These are phyloP conservation scores for Leucophora obtusa DNA, from an alignment of 2,888 invertebrate genomes.

Conservation along the genomic window DNA sequence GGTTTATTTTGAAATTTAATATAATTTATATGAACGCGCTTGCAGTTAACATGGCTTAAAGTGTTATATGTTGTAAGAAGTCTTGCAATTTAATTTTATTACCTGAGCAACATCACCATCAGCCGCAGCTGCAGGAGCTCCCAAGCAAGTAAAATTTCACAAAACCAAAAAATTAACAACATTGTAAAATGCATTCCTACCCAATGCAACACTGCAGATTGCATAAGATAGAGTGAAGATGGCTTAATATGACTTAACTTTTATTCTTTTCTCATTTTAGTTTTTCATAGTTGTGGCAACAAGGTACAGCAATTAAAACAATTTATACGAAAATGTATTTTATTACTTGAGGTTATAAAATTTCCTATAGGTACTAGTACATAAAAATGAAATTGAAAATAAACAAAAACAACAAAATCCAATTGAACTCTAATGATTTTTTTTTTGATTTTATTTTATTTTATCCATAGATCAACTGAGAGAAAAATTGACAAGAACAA, in stretches of 20 bases:
- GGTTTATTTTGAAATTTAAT: not conserved
- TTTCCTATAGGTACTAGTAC: not conserved
- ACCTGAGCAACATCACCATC: not conserved
- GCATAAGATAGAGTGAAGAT: slow-evolving; percentile 19
- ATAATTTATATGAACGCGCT: slow-evolving; percentile 8
- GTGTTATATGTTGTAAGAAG: slow-evolving; percentile 25
- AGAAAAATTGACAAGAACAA: not conserved
- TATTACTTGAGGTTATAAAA: slow-evolving; percentile 17
- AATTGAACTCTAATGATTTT: not conserved
- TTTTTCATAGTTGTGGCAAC: not conserved
- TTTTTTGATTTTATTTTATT: not conserved
- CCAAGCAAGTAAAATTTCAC: slow-evolving; percentile 3
- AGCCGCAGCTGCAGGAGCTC: too few relatives aligned
- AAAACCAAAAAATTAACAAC: slow-evolving; percentile 10
- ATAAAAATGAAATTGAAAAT: not conserved
- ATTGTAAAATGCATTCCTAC: slow-evolving; percentile 13
- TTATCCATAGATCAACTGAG: not conserved
- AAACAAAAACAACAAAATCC: not conserved
- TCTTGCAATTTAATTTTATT: slow-evolving; percentile 42
- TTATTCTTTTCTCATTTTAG: slow-evolving; percentile 5
- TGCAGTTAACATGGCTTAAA: slow-evolving; percentile 16
- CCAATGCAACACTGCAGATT: slow-evolving; percentile 35
- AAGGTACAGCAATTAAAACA: slow-evolving; percentile 51
- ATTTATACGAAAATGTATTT: slow-evolving; percentile 34
- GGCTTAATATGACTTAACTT: slow-evolving; percentile 29